phyloP scores from a whole-genome alignment of 2,888 invertebrate genomes.

The Cheilosia variabilis region DNA sequence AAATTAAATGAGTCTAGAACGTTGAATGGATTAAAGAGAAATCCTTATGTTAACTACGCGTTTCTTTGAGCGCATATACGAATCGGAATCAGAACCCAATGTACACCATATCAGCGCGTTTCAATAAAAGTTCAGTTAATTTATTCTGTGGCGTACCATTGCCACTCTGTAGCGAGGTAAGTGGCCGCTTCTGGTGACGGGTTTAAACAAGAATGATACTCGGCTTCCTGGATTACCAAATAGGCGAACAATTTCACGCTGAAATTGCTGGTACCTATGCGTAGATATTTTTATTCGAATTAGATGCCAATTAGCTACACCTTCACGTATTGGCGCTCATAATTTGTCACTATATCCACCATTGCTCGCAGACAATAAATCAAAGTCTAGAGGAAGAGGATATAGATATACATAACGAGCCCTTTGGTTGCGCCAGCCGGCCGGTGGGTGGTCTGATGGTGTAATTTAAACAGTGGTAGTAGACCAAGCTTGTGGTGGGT shows the following conservation, averaged over 20 bases:
- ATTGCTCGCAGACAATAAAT: constrained; percentile 12
- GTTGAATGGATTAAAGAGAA: constrained; percentile 33
- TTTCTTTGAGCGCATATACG: background rate
- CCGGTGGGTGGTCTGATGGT: constrained; percentile 26
- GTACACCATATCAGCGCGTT: constrained; percentile 32
- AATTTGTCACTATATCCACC: constrained; percentile 46
- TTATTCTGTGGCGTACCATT: constrained; percentile 65
- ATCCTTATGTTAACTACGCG: constrained; percentile 42
- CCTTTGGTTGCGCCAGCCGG: constrained; percentile 5
- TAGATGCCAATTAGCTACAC: constrained; percentile 66
- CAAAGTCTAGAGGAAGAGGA: background rate
- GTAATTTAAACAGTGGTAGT: constrained; percentile 27
- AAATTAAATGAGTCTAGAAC: constrained; percentile 53
- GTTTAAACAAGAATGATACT: constrained; percentile 36
- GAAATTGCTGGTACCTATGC: background rate
- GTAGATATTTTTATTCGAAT: constrained; percentile 15
- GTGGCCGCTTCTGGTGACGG: constrained; percentile 65
- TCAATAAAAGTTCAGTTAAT: constrained; percentile 52
- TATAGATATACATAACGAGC: background rate
- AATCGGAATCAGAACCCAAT: background rate
- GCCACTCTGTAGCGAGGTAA: constrained; percentile 61
- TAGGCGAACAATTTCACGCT: constrained; percentile 53
- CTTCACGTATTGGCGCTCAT: constrained; percentile 63
- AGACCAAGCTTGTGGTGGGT: background rate
- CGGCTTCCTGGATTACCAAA: constrained; percentile 66